Base-by-base conservation (phyloP, 92 coral and sea anemone species). In the Micromussa lordhowensis region DNA sequence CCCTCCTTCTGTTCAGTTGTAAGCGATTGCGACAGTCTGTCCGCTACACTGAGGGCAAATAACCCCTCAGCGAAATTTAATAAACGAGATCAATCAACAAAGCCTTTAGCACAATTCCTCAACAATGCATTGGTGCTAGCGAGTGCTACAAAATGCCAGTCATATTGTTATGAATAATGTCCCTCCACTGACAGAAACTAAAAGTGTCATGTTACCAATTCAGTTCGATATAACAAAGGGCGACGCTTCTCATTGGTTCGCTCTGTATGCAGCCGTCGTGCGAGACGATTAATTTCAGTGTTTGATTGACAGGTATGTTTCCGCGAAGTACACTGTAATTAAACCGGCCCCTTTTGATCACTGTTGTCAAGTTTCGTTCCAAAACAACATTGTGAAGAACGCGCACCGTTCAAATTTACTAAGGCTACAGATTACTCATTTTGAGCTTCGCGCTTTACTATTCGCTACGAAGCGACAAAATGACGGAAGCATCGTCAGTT, bases 401-500 rank as follows among this genome's bases (percentile, higher is more conserved):
- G 68, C 68, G 68, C 68, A 61, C 68, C n/a, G 21, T 61, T 61
- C 68, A 61, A 17, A 61, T 61, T 61, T 14, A 61, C 68, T 14
- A 17, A 61, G 68, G 21, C 68, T 61, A 61, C 22, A 61, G 68
- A 14, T 61, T 61, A 61, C 2, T 61, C 68, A 61, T 61, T 61
- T 61, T 61, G 68, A 61, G 68, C 68, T 17, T 61, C n/a, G 68
- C 68, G 22, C 68, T 61, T 61, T 26, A 61, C n/a, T n/a, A n/a
- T n/a, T n/a, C n/a, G n/a, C n/a, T n/a, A n/a, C n/a, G n/a, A n/a
- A n/a, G 68, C 68, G 68, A 61, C 68, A 61, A 61, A 61, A 61
- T 61, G 68, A 61, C 68, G n/a, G 68, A 61, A 61, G 68, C 68
- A 15, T 61, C 68, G 68, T 61, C 68, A 17, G 68, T 61, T 61